Evolutionary conservation across 2,888 invertebrate genomes (phyloP).

Genomic region (Muschampia plurimacula): DNA sequence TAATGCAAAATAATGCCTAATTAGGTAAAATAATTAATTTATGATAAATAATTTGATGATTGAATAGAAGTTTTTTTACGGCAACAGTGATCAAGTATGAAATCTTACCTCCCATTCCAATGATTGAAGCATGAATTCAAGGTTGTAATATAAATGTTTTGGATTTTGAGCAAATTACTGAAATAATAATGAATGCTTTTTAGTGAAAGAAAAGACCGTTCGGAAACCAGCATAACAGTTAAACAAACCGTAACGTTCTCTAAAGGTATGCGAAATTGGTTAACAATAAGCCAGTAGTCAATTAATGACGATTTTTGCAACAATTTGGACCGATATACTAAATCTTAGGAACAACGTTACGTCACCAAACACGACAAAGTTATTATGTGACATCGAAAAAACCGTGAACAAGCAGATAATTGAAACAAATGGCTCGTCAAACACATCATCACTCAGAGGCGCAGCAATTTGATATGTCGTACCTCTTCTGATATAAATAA

Average conservation of each 20-base stretch:
- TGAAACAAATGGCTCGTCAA: constrained; percentile 20
- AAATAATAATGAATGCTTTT: background rate
- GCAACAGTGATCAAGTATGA: no score
- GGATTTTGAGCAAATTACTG: background rate
- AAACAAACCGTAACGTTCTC: background rate
- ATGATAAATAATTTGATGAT: background rate
- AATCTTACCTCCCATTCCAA: no score
- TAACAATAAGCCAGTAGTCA: background rate
- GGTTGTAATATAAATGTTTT: background rate
- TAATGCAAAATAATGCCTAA: background rate
- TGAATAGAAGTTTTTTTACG: background rate
- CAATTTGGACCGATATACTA: background rate
- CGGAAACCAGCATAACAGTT: background rate
- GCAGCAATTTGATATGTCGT: constrained; percentile 14
- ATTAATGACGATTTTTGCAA: background rate
- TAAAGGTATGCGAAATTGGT: background rate
- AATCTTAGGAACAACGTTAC: background rate
- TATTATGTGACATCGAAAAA: background rate
- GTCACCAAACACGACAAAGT: background rate
- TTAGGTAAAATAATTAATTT: background rate
- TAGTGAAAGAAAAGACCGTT: background rate
- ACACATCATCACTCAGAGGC: constrained; percentile 2
- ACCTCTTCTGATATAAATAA: background rate
- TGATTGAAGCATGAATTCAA: no score
- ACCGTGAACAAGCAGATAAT: constrained; percentile 1